These are phyloP conservation scores for Drosophila sechellia DNA, from an alignment of 1,140 invertebrate genomes.

Conservation along the genomic window DNA sequence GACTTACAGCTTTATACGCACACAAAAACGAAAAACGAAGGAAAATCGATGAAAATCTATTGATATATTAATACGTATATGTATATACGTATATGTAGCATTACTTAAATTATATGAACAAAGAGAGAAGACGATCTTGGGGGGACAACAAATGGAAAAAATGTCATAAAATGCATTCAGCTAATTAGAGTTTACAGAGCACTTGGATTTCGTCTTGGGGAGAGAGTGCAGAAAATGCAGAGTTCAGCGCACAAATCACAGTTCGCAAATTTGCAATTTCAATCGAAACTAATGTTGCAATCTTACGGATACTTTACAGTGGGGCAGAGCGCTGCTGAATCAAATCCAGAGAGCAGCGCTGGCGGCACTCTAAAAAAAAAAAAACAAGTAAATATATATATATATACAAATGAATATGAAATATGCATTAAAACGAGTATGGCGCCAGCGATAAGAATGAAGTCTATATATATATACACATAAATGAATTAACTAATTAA, in stretches of 20 bases:
- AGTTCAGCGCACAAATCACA: conserved; percentile 40
- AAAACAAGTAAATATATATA: conserved; percentile 48
- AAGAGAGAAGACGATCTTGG: conserved; percentile 46
- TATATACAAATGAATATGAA: conserved; percentile 54
- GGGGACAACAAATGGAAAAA: conserved; percentile 4
- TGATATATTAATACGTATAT: conserved; percentile 55
- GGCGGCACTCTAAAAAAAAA: conserved; percentile 70
- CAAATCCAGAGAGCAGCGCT: conserved; percentile 44
- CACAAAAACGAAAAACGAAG: conserved; percentile 16
- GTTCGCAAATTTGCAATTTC: conserved; percentile 24
- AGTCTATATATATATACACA: conserved; percentile 45
- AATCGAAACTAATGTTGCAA: conserved; percentile 61
- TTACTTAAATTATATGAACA: conserved; percentile 69
- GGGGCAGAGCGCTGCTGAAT: conserved; percentile 53
- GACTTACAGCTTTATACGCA: conserved; percentile 83
- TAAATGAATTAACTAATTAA: conserved; percentile 59
- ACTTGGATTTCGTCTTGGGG: conserved; percentile 16
- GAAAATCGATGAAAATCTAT: conserved; percentile 64
- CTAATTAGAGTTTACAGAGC: conserved; percentile 41
- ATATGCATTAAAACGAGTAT: conserved; percentile 50
- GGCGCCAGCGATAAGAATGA: conserved; percentile 42
- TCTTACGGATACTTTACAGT: conserved; percentile 69
- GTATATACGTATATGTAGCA: conserved; percentile 76
- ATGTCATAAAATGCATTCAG: conserved; percentile 73
- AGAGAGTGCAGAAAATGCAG: conserved; percentile 10